These are phyloP conservation scores for Strigamia crassipes DNA, from an alignment of 2,888 invertebrate genomes.

Conservation along the genomic window DNA sequence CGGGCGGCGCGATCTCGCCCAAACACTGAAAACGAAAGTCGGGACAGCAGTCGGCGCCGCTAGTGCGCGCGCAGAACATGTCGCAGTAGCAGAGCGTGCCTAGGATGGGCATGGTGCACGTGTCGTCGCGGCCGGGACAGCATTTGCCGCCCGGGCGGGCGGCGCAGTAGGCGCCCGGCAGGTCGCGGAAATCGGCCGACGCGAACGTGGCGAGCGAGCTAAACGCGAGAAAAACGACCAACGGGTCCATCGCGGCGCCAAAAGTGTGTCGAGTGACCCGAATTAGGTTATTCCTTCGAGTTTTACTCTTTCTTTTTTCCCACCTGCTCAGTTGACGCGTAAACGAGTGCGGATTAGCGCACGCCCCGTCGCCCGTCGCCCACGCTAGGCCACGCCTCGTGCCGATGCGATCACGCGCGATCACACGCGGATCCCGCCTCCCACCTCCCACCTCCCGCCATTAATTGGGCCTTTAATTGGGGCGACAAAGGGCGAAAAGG, in stretches of 20 bases:
- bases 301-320: too few relatives aligned
- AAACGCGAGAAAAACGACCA: not conserved
- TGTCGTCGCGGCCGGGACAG: slow-evolving; percentile 76
- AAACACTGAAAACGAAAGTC: slow-evolving; percentile 80
- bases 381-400: not conserved
- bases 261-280: not conserved
- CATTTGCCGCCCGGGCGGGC: slow-evolving; percentile 62
- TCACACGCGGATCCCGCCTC: too few relatives aligned
- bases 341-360: not conserved
- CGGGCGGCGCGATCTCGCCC: slow-evolving; percentile 56
- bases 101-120: slow-evolving; percentile 78
- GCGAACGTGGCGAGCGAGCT: slow-evolving; percentile 50
- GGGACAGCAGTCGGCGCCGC: slow-evolving; percentile 86
- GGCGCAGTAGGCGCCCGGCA: slow-evolving; percentile 66
- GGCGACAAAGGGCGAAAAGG: too few relatives aligned
- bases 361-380: not conserved
- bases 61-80: slow-evolving; percentile 79
- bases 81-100: slow-evolving; percentile 93
- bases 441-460: too few relatives aligned
- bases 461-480: too few relatives aligned
- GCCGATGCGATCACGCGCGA: not conserved
- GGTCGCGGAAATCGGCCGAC: slow-evolving; percentile 47
- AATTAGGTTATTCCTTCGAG: not conserved
- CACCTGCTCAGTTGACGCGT: not conserved
- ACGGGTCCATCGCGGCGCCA: not conserved